phyloP scores from a whole-genome alignment of 35 echinoderm and acorn worm species.

The Stichopus chloronotus region DNA sequence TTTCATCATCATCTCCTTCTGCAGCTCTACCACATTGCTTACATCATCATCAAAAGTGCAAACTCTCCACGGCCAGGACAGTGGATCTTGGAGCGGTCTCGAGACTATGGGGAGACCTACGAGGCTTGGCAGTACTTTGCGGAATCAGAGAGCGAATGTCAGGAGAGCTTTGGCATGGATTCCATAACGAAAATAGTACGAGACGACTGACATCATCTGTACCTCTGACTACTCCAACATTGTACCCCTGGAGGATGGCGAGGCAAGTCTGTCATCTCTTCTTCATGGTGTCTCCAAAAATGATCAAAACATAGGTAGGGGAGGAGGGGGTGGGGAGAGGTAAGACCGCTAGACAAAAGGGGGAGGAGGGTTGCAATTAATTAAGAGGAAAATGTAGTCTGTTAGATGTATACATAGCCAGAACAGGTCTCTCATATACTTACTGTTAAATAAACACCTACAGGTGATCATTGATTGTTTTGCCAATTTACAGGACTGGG shows the following conservation, averaged over 20 bases:
- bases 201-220: conserved; percentile 80
- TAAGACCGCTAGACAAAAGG: no score
- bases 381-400: no score
- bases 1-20: neutral
- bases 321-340: no score
- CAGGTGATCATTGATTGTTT: no score
- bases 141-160: conserved; percentile 82
- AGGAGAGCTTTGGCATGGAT: conserved; percentile 75
- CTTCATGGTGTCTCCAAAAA: no score
- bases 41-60: conserved; percentile 94
- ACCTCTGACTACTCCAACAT: conserved; percentile 94
- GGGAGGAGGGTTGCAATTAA: no score
- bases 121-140: conserved; percentile 98
- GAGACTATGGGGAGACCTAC: conserved; percentile 85
- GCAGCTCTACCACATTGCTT: conserved; percentile 94
- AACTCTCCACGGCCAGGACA: conserved; percentile 90
- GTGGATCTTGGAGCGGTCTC: conserved; percentile 90
- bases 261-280: conserved; percentile 57
- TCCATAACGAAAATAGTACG: conserved; percentile 63
- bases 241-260: conserved; percentile 96
- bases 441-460: no score
- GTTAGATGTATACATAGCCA: no score
- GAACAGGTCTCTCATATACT: no score
- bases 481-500: no score
- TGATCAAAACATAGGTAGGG: no score